Percentiles rank a stretch among this genome's conserved stretches.
phyloP scores from a whole-genome alignment of 2,797 vertebrate species.

The Leptoclinus maculatus region DNA sequence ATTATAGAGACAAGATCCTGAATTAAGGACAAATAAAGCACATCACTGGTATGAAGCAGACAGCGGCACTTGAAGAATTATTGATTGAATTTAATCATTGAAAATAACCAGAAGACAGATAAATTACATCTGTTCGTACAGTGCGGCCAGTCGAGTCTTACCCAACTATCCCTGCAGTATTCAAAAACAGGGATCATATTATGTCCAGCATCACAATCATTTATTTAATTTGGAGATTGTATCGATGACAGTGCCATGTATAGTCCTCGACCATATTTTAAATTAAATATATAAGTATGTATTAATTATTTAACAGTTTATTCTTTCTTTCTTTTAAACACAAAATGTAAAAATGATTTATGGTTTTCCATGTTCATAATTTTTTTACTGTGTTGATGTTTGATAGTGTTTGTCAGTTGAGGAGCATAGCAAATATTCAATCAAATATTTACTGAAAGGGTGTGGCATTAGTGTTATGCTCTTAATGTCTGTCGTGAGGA shows the following conservation, averaged over 20 bases:
- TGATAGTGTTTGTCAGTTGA: too few relatives aligned
- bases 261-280: neutral
- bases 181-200: neutral
- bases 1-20: neutral
- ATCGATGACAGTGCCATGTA: neutral
- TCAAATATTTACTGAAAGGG: neutral
- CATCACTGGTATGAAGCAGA: neutral
- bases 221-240: neutral
- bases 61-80: neutral
- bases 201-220: neutral
- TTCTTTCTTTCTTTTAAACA: neutral
- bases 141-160: neutral
- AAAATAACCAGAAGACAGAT: neutral
- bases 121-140: neutral
- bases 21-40: neutral
- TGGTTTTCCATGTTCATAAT: neutral
- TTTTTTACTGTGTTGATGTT: neutral
- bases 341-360: neutral
- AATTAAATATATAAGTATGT: neutral
- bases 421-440: too few relatives aligned
- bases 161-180: neutral
- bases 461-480: too few relatives aligned
- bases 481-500: too few relatives aligned
- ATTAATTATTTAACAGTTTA: neutral
- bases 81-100: neutral